Base-by-base conservation (phyloP, 2,113 vertebrate genomes). In the Anguilla japonica region DNA sequence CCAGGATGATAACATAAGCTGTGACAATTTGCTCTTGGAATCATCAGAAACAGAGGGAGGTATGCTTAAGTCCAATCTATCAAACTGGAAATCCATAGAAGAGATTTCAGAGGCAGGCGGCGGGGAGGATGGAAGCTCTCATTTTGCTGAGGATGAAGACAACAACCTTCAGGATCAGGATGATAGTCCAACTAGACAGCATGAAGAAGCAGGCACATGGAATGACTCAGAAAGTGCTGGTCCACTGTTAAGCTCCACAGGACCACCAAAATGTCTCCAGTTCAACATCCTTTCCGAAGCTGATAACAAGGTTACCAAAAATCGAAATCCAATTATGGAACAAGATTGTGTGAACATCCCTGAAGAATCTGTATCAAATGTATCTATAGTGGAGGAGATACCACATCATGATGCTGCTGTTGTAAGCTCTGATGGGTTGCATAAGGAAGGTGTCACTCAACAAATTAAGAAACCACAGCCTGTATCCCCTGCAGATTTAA, bases 201-300 rank as follows among this genome's bases (percentile, higher is more conserved):
- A 90, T 88, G 91, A 90, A 46, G 82, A 88, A n/a, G 41, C 39
- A 15, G 50, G 78, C 60, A 87, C 88, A 53, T 93, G 92, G 93
- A 91, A 87, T 63, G 91, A 91, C 81, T 85, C 92, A 63, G 91
- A 93, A 87, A 91, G 89, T 60, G 91, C 88, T 83, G 88, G 91
- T 46, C 86, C 90, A 41, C 83, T 79, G 5, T 90, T 93, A 89
- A 87, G 89, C 22, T 84, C 92, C 13, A 84, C 88, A 40, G 90
- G 86, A 83, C 85, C 88, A 67, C 89, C 93, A 57, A 87, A 93
- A 67, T 89, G 89, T 91, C 92, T 93, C 85, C 89, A 86, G 88
- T 90, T 96, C 82, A 96, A 96, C 90, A 93, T 95, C 87, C 92
- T 96, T 81, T 95, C 95, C 89, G 93, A 94, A 85, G 93, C 95